Conservation (phyloP, 2,888 invertebrate species). For the Campoplex capitator region DNA sequence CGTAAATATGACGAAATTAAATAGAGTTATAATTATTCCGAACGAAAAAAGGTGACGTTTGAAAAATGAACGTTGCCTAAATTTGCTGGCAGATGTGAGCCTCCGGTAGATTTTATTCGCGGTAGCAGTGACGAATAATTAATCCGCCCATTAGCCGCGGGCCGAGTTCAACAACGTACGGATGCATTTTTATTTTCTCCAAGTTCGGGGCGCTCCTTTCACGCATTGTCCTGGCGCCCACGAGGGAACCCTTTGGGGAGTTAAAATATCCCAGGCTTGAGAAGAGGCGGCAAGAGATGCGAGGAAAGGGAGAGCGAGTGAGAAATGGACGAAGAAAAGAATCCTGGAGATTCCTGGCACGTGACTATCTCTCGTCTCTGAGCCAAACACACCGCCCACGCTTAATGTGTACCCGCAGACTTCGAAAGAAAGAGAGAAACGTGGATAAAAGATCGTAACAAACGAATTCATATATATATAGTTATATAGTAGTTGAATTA, state of each 20-base stretch:
- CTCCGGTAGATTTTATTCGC: slow-evolving; percentile 54
- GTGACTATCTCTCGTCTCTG: slow-evolving; percentile 54
- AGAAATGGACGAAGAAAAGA: slow-evolving; percentile 58
- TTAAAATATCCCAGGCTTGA: slow-evolving; percentile 50
- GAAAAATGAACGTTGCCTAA: background rate
- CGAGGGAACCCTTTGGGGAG: slow-evolving; percentile 50
- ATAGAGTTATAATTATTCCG: background rate
- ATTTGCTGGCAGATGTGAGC: slow-evolving; percentile 40
- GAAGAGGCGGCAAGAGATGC: slow-evolving; percentile 30
- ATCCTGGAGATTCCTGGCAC: slow-evolving; percentile 68
- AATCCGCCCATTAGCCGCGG: slow-evolving; percentile 68
- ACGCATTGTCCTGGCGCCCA: slow-evolving; percentile 68
- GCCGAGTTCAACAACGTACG: slow-evolving; percentile 51
- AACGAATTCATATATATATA: background rate
- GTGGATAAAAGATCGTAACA: slow-evolving; percentile 34
- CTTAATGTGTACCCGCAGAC: slow-evolving; percentile 8
- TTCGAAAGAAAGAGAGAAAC: background rate
- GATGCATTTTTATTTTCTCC: slow-evolving; percentile 11
- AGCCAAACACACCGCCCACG: slow-evolving; percentile 30
- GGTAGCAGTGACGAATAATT: slow-evolving; percentile 66
- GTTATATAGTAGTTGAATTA: background rate
- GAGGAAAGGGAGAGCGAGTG: slow-evolving; percentile 11
- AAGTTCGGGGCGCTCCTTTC: slow-evolving; percentile 60
- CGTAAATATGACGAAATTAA: background rate
- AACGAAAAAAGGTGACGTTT: background rate